These are phyloP conservation scores for Vultur gryphus DNA, from an alignment of 2,797 vertebrate species.

Conservation along the genomic window DNA sequence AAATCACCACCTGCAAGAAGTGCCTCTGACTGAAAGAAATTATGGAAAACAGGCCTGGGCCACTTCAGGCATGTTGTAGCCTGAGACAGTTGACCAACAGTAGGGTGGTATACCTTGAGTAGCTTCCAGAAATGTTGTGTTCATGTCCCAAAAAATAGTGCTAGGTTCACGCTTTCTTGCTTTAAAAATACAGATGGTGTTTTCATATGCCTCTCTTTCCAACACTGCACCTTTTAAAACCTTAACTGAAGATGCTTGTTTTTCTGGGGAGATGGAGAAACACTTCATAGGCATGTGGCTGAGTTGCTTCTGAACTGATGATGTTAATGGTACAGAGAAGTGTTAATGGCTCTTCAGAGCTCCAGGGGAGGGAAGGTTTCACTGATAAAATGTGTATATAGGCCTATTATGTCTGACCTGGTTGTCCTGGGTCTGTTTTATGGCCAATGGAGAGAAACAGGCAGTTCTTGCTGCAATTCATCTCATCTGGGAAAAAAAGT, in stretches of 20 bases:
- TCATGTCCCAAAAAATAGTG: neutral
- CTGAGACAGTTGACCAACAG: neutral
- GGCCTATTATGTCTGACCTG: neutral
- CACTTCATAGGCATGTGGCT: neutral
- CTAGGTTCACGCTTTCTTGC: neutral
- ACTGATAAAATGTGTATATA: neutral
- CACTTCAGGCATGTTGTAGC: neutral
- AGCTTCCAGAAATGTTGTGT: neutral
- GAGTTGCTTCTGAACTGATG: neutral
- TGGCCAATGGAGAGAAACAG: neutral
- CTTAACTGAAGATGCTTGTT: neutral
- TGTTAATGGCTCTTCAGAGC: neutral
- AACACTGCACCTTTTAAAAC: neutral
- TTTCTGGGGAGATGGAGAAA: neutral
- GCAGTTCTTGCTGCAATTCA: neutral
- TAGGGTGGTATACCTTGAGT: neutral
- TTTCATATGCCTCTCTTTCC: neutral
- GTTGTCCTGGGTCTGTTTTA: neutral
- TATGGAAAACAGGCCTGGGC: neutral
- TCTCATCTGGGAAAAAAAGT: neutral
- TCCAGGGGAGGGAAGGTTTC: neutral
- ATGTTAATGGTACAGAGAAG: neutral
- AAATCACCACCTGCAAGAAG: neutral
- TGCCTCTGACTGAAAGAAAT: neutral
- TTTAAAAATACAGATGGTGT: neutral